A percentile compares a stretch with the other conserved stretches of the same genome.
These are phyloP conservation scores for Nannobrachium achirus DNA, from an alignment of 2,113 vertebrate species.

Conservation along the genomic window DNA sequence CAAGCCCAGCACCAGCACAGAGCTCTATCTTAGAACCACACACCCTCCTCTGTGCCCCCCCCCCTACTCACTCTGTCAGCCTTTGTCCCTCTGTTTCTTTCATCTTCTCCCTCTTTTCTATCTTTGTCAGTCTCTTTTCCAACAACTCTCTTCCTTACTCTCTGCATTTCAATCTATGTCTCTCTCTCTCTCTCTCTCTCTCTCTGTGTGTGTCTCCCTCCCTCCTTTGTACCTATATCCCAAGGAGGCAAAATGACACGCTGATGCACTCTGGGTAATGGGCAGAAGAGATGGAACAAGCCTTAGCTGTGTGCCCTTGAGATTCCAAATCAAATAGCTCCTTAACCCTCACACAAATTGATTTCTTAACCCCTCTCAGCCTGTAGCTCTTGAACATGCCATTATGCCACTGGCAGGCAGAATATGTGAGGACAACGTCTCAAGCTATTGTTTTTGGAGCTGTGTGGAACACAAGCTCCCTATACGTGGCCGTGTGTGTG, in stretches of 20 bases:
- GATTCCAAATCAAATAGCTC: conserved; percentile 65
- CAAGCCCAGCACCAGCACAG: conserved; percentile 26
- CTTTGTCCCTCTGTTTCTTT: conserved; percentile 13
- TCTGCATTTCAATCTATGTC: background rate
- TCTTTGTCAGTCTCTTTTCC: background rate
- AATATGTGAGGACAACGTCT: conserved; percentile 16
- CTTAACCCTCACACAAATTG: conserved; percentile 65
- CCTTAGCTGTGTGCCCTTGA: conserved; percentile 52
- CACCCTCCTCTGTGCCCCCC: too few relatives aligned
- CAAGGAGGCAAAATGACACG: conserved; percentile 47
- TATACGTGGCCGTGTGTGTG: too few relatives aligned
- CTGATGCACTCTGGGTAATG: conserved; percentile 69
- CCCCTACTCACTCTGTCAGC: background rate
- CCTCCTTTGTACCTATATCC: background rate
- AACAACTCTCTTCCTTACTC: conserved; percentile 3
- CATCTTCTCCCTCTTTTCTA: background rate
- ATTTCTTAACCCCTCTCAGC: conserved; percentile 56
- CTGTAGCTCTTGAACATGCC: conserved; percentile 23
- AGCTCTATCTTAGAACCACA: conserved; percentile 22
- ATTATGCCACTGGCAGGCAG: conserved; percentile 23
- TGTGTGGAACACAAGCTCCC: too few relatives aligned
- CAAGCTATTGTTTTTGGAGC: too few relatives aligned
- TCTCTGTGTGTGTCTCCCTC: background rate
- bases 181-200: background rate
- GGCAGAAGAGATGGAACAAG: conserved; percentile 53